Base-by-base conservation (phyloP, 2,888 invertebrate species). In the Aethes cnicana region DNA sequence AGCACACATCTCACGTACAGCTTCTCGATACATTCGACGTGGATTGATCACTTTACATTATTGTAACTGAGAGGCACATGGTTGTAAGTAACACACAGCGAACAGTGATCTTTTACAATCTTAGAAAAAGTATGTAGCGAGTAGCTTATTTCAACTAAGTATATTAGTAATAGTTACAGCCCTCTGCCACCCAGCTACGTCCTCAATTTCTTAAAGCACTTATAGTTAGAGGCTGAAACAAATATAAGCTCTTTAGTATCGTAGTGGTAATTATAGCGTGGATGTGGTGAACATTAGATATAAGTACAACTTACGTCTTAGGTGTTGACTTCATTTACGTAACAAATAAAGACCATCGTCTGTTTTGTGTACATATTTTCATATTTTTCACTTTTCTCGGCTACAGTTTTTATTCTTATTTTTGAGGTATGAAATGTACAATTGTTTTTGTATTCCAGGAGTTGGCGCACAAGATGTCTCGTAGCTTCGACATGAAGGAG, bases 401-500 rank as follows among this genome's bases (percentile, higher is more conserved):
- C 56, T 55, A 17, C 37, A 54, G 58, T 52, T 55, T 39, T 48
- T 48, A 14, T 39, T 56, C 37, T 17, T 52, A n/a, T n/a, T n/a
- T n/a, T n/a, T n/a, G n/a, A n/a, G n/a, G n/a, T n/a, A n/a, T n/a
- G n/a, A n/a, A n/a, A 20, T n/a, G 21, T 14, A 12, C n/a, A 18
- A 5, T 21, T n/a, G 39, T 44, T 20, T 35, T 18, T 37, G 23
- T 56, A 72, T 85, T 83, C 58, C 92, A 95, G 95, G 95, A 96
- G 90, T 90, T 96, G 90, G 95, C 95, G 72, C 95, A 95, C 91
- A 96, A 96, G 88, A 89, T 96, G 68, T 95, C 95, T 64, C 91
- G 95, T 76, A 95, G 95, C 89, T 96, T 95, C 90, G 95, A 95
- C 89, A 95, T 96, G 95, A 96, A 96, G 86, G 95, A 95, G 72